These are phyloP conservation scores for Trissolcus brochymenae DNA, from an alignment of 2,888 invertebrate genomes.

Conservation along the genomic window DNA sequence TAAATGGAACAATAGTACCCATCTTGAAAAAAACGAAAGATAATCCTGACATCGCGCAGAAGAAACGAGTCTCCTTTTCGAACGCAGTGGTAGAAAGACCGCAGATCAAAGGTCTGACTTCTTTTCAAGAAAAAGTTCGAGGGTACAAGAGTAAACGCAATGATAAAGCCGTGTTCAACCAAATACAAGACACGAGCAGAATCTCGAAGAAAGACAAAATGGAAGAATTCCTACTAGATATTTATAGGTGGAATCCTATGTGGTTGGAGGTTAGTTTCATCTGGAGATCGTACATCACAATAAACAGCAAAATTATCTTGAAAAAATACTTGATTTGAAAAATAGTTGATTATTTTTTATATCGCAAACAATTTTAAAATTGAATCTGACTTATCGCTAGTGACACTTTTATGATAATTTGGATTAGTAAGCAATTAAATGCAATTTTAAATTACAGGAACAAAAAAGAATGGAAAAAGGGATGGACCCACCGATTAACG, in stretches of 20 bases:
- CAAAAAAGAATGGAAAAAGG: slow-evolving; percentile 74
- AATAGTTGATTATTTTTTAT: neutral
- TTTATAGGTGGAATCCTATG: slow-evolving; percentile 82
- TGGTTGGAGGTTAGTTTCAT: slow-evolving; percentile 78
- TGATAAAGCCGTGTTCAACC: neutral
- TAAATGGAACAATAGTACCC: neutral
- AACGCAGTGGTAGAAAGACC: slow-evolving; percentile 20
- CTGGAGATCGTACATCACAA: neutral
- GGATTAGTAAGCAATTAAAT: neutral
- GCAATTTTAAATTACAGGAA: slow-evolving; percentile 67
- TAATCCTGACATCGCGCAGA: neutral
- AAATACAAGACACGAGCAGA: neutral
- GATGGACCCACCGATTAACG: slow-evolving; percentile 77
- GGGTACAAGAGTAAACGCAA: too few relatives aligned
- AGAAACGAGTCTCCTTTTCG: slow-evolving; percentile 25
- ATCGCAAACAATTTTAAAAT: too few relatives aligned
- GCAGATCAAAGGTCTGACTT: slow-evolving; percentile 18
- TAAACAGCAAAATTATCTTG: neutral
- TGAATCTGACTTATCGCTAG: too few relatives aligned
- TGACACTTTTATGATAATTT: neutral
- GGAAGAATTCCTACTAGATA: slow-evolving; percentile 78
- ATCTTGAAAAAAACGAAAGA: slow-evolving; percentile 22
- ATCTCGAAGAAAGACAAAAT: slow-evolving; percentile 1
- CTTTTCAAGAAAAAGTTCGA: slow-evolving; percentile 8
- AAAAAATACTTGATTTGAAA: neutral